phyloP scores from a whole-genome alignment of 2,113 vertebrate species.

The Motacilla alba region DNA sequence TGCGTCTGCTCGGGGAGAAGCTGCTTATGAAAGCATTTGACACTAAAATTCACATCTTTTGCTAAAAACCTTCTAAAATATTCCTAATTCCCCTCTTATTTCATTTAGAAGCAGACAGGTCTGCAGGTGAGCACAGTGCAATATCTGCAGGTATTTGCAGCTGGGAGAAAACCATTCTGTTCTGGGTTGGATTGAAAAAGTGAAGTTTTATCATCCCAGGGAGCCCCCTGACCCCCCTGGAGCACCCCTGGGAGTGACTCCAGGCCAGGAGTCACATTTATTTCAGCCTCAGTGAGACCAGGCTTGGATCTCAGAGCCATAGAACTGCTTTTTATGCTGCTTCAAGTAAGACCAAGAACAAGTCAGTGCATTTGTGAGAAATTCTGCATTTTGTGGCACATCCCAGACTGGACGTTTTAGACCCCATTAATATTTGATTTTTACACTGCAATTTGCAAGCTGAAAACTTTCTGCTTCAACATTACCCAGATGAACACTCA shows the following conservation, averaged over 20 bases:
- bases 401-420: neutral
- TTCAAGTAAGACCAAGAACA: neutral
- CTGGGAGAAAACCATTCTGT: neutral
- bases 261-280: neutral
- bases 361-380: neutral
- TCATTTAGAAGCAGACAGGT: neutral
- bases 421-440: neutral
- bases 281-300: neutral
- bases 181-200: neutral
- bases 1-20: neutral
- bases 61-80: neutral
- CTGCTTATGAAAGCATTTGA: neutral
- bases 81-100: neutral
- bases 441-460: neutral
- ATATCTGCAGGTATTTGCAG: neutral
- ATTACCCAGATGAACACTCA: neutral
- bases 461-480: neutral
- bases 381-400: neutral
- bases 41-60: neutral
- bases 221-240: neutral
- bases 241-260: neutral
- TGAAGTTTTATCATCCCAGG: neutral
- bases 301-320: neutral
- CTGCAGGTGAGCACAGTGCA: neutral
- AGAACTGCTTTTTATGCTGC: neutral